These are phyloP conservation scores for Daptonema setosum DNA, from an alignment of 2,888 invertebrate species.

Conservation along the genomic window DNA sequence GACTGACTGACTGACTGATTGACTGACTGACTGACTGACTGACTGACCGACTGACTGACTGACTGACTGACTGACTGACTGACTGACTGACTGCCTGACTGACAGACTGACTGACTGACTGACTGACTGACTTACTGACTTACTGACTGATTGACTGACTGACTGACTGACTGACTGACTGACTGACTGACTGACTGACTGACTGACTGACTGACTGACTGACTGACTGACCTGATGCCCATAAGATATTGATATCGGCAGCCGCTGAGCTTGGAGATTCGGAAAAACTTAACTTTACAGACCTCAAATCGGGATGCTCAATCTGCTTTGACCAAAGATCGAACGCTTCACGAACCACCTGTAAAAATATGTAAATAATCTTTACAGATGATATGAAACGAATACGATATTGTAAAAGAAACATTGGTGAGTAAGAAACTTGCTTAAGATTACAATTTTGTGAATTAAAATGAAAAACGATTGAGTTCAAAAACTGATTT, in stretches of 20 bases:
- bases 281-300: conserved; percentile 32
- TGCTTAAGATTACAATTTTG: no score
- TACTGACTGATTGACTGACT: conserved; percentile 8
- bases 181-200: conserved; percentile 8
- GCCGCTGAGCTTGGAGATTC: conserved; percentile 31
- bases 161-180: conserved; percentile 8
- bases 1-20: conserved; percentile 9
- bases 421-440: not conserved
- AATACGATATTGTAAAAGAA: not conserved
- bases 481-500: no score
- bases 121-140: conserved; percentile 31
- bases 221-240: conserved; percentile 34
- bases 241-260: conserved; percentile 53
- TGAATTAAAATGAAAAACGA: no score
- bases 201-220: conserved; percentile 4
- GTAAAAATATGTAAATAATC: not conserved
- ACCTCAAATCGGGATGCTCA: conserved; percentile 39
- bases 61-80: conserved; percentile 8
- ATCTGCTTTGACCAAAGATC: conserved; percentile 41
- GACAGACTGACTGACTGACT: no score
- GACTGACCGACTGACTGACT: conserved; percentile 34
- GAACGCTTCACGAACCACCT: conserved; percentile 36
- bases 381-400: not conserved
- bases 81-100: conserved; percentile 33
- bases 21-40: conserved; percentile 10